Evolutionary conservation across 2,113 vertebrate genomes (phyloP), one percentile per base, ranked within the genome.

Genomic region (Trogon surrucura): DNA sequence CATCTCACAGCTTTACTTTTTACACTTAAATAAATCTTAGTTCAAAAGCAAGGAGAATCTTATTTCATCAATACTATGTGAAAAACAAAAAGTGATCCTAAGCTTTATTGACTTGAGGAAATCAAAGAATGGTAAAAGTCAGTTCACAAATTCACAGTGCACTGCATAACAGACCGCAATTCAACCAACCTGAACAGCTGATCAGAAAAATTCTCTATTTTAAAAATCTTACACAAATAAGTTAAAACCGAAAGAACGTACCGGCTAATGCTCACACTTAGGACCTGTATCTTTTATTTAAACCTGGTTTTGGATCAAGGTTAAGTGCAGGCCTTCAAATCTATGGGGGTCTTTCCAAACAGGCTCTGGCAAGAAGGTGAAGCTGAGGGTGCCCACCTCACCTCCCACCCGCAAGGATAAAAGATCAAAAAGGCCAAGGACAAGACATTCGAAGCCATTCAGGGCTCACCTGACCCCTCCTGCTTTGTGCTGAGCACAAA

Each of bases 1-100:
- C 30, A 89, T 69, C 48, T 89, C 65, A 92, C 65, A 91, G 83
- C 36, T 75, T 91, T 69, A 84, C 29, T 78, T 92, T 80, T 79
- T 72, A 82, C 13, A 79, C 11, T 69, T 82, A 58, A 86, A 83
- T 54, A 95, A 67, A 92, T 48, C 23, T 41, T 61, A 50, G 38
- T 69, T 80, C 50, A 90, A 88, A 88, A 85, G 80, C 88, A 66
- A 62, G 50, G 26, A 80, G 27, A 93, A 54, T 23, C 19, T 85
- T 67, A 92, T 30, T 86, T 87, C 32, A 84, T 25, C 54, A 64
- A 17, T 20, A 57, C 26, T 56, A 84, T 2, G 2, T 32, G 64
- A 67, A 75, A 67, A 87, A 6, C 10, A 25, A 79, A 45, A 58
- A 3, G 12, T 13, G 11, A 95, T 73, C 58, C 45, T 75, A 82